Conservation (phyloP, 1,140 invertebrate genomes). For the Odontomachus brunneus region DNA sequence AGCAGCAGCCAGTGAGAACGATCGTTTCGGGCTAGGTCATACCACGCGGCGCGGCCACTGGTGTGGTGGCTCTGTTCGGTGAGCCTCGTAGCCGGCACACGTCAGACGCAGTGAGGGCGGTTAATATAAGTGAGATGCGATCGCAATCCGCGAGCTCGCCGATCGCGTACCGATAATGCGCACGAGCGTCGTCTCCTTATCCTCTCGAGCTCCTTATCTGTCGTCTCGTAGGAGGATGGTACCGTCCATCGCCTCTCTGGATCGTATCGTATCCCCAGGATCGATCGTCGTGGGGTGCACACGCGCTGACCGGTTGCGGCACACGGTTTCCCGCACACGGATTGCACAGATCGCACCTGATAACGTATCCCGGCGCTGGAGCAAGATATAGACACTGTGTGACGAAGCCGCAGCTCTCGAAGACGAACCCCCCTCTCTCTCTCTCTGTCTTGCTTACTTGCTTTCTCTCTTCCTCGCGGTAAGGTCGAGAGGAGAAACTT, state of each 20-base stretch:
- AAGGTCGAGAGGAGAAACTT: not conserved
- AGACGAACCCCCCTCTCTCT: not conserved
- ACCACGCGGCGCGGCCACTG: conserved; percentile 15
- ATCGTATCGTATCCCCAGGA: conserved; percentile 73
- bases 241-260: conserved; percentile 72
- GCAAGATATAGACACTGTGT: not conserved
- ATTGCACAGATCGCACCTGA: conserved; percentile 31
- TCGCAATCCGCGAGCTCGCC: not conserved
- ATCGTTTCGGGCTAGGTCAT: conserved; percentile 48
- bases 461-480: too few species aligned
- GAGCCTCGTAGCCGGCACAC: conserved; percentile 5
- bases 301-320: conserved; percentile 72
- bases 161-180: conserved; percentile 52
- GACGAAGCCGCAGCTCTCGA: not conserved
- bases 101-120: not conserved
- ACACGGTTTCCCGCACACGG: conserved; percentile 60
- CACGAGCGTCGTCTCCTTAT: conserved; percentile 16
- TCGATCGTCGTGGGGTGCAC: conserved; percentile 72
- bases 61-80: conserved; percentile 7
- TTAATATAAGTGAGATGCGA: not conserved
- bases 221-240: conserved; percentile 63
- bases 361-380: not conserved
- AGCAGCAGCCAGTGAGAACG: conserved; percentile 18
- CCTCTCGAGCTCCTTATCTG: conserved; percentile 62
- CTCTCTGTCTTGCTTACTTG: too few species aligned